Base-by-base conservation (phyloP, 2,113 vertebrate genomes). In the Platichthys flesus region DNA sequence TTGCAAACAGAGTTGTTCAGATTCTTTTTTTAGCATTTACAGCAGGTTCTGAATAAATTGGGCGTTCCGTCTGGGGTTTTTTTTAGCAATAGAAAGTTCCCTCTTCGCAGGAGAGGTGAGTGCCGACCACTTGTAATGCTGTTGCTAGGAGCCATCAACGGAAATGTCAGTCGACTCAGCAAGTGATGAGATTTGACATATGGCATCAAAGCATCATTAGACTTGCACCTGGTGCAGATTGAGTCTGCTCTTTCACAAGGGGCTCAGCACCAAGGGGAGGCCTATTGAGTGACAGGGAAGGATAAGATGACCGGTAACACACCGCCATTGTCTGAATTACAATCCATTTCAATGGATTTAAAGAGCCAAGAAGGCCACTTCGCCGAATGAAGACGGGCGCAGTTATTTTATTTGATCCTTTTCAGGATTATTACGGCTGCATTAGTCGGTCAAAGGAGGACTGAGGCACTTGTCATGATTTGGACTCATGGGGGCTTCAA, bases 161-260 rank as follows among this genome's bases (percentile, higher is more conserved):
- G 93, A 98, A 97, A 97, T 97, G 96, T 96, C 96, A 97, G 87
- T 95, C 94, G 84, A 95, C 97, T 94, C 96, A 97, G 96, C 95
- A 96, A 97, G 97, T 94, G 95, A 97, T 95, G 95, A 95, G 94
- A 95, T 95, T 95, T 99, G 97, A 96, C 97, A 98, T 97, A 97
- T 96, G 94, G 95, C 96, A 96, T 97, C 95, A 97, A 96, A 97
- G 95, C 93, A 91, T 96, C 96, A 95, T 97, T 98, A 97, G 95
- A 95, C 93, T 89, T 88, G 93, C 92, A 95, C 95, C 96, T 97
- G 96, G 96, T 95, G 94, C 93, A 96, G 90, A 94, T 88, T 80
- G 94, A 91, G 81, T 75, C 89, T 85, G 91, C 88, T 93, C 94
- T 97, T 95, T 95, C 87, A 76, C 82, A 90, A 94, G 91, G 91